A percentile compares a stretch with the other conserved stretches of the same genome.
Evolutionary conservation across 2,113 vertebrate genomes (phyloP).

Genomic region (Hydrolagus affinis): DNA sequence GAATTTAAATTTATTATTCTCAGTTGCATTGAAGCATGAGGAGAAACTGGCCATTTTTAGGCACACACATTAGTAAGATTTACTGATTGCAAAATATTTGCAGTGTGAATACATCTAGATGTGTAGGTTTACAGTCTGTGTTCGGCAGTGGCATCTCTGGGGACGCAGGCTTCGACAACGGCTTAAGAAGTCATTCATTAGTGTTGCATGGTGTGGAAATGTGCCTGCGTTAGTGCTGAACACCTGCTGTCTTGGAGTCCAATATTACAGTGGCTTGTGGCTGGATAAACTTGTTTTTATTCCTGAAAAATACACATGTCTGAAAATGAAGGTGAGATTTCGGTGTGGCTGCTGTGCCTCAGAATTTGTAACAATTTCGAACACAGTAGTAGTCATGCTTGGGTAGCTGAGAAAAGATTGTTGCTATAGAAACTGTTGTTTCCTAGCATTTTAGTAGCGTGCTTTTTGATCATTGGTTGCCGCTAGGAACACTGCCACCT

Average conservation of each 20-base stretch:
- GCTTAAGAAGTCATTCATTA: conserved; percentile 24
- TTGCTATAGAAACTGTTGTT: conserved; percentile 77
- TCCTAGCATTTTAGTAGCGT: conserved; percentile 77
- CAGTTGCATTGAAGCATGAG: background rate
- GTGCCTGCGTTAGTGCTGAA: background rate
- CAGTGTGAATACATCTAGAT: conserved; percentile 25
- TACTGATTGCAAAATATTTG: conserved; percentile 31
- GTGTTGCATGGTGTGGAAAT: background rate
- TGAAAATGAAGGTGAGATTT: no score
- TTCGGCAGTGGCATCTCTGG: background rate
- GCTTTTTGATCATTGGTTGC: conserved; percentile 74
- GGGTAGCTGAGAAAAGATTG: conserved; percentile 47
- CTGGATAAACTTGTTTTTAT: background rate
- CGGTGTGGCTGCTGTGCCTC: background rate
- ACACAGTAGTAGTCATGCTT: background rate
- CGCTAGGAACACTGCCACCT: background rate
- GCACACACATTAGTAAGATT: conserved; percentile 22
- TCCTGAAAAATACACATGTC: background rate
- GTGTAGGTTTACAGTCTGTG: conserved; percentile 18
- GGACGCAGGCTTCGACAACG: conserved; percentile 4
- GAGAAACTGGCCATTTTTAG: conserved; percentile 9
- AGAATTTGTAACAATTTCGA: conserved; percentile 14
- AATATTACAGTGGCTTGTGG: background rate
- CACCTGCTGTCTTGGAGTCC: background rate
- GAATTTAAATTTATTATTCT: background rate